Evolutionary conservation across 2,888 invertebrate species (phyloP).

Genomic region (Drosophila sordidapex): DNA sequence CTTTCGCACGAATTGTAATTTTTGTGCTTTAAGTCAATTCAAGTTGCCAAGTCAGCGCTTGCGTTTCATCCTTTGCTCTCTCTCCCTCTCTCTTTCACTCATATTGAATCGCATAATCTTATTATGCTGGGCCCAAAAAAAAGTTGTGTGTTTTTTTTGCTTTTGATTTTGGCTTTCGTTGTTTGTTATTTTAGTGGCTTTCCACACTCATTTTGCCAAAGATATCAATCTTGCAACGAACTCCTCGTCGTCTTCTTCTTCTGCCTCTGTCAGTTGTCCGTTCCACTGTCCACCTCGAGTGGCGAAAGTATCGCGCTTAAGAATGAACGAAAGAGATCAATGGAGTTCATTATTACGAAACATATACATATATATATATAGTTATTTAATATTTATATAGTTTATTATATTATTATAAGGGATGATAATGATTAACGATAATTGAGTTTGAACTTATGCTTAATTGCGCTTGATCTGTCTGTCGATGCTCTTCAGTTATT

Average conservation of each 20-base stretch:
- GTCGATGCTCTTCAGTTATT: background rate
- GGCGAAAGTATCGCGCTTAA: slow-evolving; percentile 40
- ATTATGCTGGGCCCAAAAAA: slow-evolving; percentile 60
- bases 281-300: slow-evolving; percentile 18
- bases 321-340: background rate
- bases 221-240: slow-evolving; percentile 50
- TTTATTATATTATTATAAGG: background rate
- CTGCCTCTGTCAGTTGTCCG: slow-evolving; percentile 47
- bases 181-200: slow-evolving; percentile 58
- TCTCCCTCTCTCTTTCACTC: slow-evolving; percentile 1
- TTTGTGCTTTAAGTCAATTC: slow-evolving; percentile 76
- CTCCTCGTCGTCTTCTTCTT: slow-evolving; percentile 30
- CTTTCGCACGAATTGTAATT: slow-evolving; percentile 84
- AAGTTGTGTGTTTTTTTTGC: slow-evolving; percentile 5
- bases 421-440: background rate
- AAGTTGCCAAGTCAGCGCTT: slow-evolving; percentile 60
- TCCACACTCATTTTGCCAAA: slow-evolving; percentile 60
- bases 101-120: slow-evolving; percentile 62
- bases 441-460: background rate
- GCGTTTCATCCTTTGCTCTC: slow-evolving; percentile 43
- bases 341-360: background rate
- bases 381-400: background rate
- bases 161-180: slow-evolving; percentile 33
- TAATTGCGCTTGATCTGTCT: background rate
- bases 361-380: background rate